Conservation (phyloP, 1,140 invertebrate genomes). For the Choristoneura fumiferana region DNA sequence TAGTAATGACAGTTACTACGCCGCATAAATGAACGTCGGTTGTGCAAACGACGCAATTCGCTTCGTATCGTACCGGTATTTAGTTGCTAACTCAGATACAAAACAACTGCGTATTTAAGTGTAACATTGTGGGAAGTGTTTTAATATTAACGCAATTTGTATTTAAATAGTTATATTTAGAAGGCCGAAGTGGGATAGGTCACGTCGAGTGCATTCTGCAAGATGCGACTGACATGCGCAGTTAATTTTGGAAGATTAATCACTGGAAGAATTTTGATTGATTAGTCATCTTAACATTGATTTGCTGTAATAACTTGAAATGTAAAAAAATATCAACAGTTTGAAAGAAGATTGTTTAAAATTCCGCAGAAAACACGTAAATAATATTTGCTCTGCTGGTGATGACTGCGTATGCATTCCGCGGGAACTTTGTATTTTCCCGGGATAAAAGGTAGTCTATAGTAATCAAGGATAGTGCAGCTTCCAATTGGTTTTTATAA, state of each 20-base stretch:
- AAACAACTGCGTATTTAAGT: constrained; percentile 53
- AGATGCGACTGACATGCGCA: neutral
- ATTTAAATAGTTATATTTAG: constrained; percentile 4
- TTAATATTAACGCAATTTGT: constrained; percentile 28
- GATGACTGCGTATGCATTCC: no score
- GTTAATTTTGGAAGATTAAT: neutral
- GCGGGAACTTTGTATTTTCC: no score
- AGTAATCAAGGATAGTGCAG: no score
- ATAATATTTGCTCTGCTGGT: no score
- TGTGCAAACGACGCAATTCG: constrained; percentile 62
- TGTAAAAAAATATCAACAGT: no score
- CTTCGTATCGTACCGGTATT: constrained; percentile 49
- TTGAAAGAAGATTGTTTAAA: no score
- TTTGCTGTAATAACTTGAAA: constrained; percentile 15
- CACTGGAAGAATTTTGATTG: no score
- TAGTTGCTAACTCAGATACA: constrained; percentile 67
- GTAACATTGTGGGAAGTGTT: constrained; percentile 20
- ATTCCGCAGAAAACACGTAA: no score
- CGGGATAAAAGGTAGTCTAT: no score
- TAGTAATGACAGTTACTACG: constrained; percentile 67
- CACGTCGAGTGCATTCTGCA: neutral
- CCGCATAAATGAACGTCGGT: constrained; percentile 52
- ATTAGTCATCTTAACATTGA: no score
- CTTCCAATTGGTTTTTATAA: no score
- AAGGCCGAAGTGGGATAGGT: neutral